Base-by-base conservation (phyloP, 37 sponge, comb jelly and placozoan genomes). In the Chondrosia reniformis region DNA sequence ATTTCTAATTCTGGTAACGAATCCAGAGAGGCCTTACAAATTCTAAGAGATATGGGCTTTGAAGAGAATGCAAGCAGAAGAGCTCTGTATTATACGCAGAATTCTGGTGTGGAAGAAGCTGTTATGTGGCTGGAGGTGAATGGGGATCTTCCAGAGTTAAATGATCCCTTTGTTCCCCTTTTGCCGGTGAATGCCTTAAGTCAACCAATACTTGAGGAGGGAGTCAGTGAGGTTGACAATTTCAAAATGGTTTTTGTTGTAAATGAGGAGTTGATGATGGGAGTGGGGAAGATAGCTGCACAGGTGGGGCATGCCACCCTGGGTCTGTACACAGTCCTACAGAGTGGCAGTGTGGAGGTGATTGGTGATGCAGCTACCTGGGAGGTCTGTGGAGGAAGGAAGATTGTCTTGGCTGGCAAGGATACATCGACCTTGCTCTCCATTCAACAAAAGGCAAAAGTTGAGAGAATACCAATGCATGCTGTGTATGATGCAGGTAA, bases 241-340 rank as follows among this genome's bases (percentile, higher is more conserved):
- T 77, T 77, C 33, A 89, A 88, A 28, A 93, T 93, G 94, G 77
- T 80, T n/a, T 86, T 93, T 59, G 86, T 93, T 8, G 94, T 93
- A 22, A 93, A 93, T 69, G 67, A 37, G 24, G 81, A 83, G 46
- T 81, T 89, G 10, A 83, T 78, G 44, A 93, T 93, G 94, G 81
- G 89, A 0, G 63, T 81, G 13, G 94, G 94, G 2, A 93, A 93
- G 77, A 73, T 78, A 19, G 94, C 94, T 2, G 87, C 94, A 0
- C 94, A 93, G 63, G 94, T 93, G 0, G 94, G 84, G 1, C 94
- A 93, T 64, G 94, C 94, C 5, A 80, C 84, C 15, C 84, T 93
- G 12, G 86, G 84, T 5, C 84, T 93, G 32, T 86, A 93, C 72
- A 33, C 22, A 4, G 37, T 39, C 0, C 65, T 92, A 3, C 72